Conservation (phyloP, 1,140 invertebrate species). For the Dreissena polymorpha region DNA sequence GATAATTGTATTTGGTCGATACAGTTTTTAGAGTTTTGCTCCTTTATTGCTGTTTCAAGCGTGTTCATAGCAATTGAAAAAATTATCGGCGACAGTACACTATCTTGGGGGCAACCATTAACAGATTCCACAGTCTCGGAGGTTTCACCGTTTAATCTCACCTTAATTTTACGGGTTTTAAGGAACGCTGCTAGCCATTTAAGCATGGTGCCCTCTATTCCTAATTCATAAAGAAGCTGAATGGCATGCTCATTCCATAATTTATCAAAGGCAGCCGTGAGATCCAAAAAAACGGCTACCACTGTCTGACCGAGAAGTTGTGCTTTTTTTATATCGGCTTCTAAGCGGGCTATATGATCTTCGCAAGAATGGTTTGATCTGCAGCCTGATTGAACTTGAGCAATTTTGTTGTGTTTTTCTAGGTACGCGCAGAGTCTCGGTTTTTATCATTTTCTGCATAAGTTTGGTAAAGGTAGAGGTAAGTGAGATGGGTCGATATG, state of each 20-base stretch:
- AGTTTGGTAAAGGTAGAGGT: slow-evolving; percentile 28
- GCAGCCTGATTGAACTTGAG: not conserved
- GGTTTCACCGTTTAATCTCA: no score
- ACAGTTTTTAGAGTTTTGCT: not conserved
- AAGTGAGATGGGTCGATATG: slow-evolving; percentile 15
- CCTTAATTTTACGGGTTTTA: no score
- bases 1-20: not conserved
- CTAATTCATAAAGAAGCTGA: not conserved
- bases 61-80: slow-evolving; percentile 18
- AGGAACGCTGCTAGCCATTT: not conserved
- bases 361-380: not conserved
- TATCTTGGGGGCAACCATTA: slow-evolving; percentile 1
- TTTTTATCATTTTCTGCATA: slow-evolving; percentile 33
- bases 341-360: not conserved
- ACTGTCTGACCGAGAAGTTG: not conserved
- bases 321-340: not conserved
- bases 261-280: slow-evolving; percentile 15
- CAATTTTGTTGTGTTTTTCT: slow-evolving; percentile 1
- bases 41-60: not conserved
- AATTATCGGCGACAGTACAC: slow-evolving; percentile 9
- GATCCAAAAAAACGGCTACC: not conserved
- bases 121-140: not conserved
- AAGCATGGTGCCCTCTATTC: not conserved
- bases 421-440: not conserved
- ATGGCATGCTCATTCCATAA: slow-evolving; percentile 6